Base-by-base conservation (phyloP, 2,113 vertebrate species). In the Fregetta grallaria region DNA sequence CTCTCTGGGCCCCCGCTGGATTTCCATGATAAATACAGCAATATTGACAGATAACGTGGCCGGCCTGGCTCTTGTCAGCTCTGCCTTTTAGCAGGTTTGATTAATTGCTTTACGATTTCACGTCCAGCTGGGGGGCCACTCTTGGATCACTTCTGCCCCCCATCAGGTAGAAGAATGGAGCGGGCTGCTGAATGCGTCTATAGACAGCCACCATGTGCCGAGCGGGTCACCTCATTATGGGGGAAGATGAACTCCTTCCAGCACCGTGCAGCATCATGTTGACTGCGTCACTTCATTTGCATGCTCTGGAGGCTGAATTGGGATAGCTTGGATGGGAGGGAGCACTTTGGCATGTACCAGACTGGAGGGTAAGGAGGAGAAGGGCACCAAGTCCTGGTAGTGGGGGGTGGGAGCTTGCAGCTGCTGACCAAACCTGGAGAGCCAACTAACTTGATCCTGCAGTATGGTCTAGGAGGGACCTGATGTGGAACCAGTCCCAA, bases 81-180 rank as follows among this genome's bases (percentile, higher is more conserved):
- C 79, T 45, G 97, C 98, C 98, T 99, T 99, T 99, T 98, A 98
- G 98, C 96, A 89, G 82, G 81, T 96, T 98, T 99, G 99, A 99
- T 99, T 99, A 99, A 99, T 99, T 99, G 99, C 99, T 99, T 99
- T 99, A 99, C 98, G 97, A 99, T 99, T 99, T 99, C 98, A 98
- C 98, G 56, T 98, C 98, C 98, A 98, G 99, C 98, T 97, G 94
- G 97, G 97, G 96, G 97, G 96, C 97, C 75, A 8, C 95, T 94
- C 97, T 97, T 95, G 96, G 95, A 93, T 90, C 61, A 11, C 95
- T 97, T 95, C 97, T 98, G 97, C 92, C 97, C 97, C 97, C 93
- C 97, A 47, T 98, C 97, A 98, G 98, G 97, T 96, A 86, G 97
- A 98, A 98, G 97, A 98, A 98, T 97, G 97, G 97, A 96, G 88